Conservation (phyloP, 2,113 vertebrate species). For the Octodon degus region DNA sequence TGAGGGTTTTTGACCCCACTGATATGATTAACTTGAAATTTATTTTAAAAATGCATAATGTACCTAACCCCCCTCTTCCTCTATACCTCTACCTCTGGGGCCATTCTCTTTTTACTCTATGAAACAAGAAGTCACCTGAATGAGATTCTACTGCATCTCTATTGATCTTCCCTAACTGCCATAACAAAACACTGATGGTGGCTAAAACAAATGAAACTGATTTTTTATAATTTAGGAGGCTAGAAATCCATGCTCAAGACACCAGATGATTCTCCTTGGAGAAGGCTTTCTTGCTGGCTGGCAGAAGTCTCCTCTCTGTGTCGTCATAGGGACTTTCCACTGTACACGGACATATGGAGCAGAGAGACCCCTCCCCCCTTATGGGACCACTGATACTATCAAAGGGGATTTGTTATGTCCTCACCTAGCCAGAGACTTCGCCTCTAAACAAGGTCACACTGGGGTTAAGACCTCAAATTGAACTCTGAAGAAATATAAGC, state of each 20-base stretch:
- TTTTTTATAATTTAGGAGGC: slow-evolving; percentile 19
- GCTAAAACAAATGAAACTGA: neutral
- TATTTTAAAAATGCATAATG: neutral
- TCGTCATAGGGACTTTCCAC: neutral
- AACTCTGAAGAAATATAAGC: neutral
- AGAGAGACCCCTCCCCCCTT: neutral
- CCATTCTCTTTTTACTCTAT: neutral
- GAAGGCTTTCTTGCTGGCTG: neutral
- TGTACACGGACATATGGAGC: neutral
- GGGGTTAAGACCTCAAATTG: neutral
- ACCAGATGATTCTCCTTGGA: neutral
- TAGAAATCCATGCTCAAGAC: neutral
- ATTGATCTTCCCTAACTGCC: neutral
- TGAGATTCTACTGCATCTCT: slow-evolving; percentile 12
- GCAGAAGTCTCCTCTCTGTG: neutral
- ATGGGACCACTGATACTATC: neutral
- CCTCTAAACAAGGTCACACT: neutral
- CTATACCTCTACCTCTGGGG: neutral
- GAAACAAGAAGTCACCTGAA: neutral
- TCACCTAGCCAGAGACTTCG: neutral
- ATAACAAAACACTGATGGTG: neutral
- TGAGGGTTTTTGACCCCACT: neutral
- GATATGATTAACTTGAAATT: neutral
- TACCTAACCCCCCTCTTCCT: neutral
- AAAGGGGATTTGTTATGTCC: neutral